Base-by-base conservation (phyloP, 2,113 vertebrate genomes). In the Pseudorectes ferrugineus region DNA sequence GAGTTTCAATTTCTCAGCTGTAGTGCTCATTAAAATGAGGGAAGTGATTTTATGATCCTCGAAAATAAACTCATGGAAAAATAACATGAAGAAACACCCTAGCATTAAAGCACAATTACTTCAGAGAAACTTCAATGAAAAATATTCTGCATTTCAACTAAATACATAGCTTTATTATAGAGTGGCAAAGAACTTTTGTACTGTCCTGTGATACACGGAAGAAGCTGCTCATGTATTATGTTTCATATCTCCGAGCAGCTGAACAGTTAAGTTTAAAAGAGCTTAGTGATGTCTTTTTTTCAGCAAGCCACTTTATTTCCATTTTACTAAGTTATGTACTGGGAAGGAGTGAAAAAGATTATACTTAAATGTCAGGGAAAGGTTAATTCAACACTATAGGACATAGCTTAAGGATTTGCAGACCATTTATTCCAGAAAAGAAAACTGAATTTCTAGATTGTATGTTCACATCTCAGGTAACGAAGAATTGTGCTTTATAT, bases 311-410 rank as follows among this genome's bases (percentile, higher is more conserved):
- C 85, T 96, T 90, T 12, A 92, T 92, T 96, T 81, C 81, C 65
- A 95, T 97, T 95, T 95, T 91, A 93, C 89, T 96, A 96, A 97
- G 94, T 96, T 92, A 96, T 89, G 92, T 96, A 91, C 96, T 95
- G 89, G 43, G 82, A 97, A 82, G 19, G 35, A 95, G 67, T 75
- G 67, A 81, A 92, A 95, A 97, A 92, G 40, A 93, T 95, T 97
- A 86, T 79, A 87, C 43, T 86, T 93, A 96, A 97, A 96, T 97
- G 79, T 96, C 97, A 97, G 59, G 38, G 85, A 98, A 97, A 98
- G 70, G 85, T 96, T 97, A 98, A 97, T 96, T 96, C 88, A 93
- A 92, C 94, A 88, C 62, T 94, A 68, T 25, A 87, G 67, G 54
- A 68, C 68, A 80, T 22, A 80, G 23, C 40, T 75, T 33, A 31